Base-by-base conservation (phyloP, 2,888 invertebrate species). In the Agrenia bidenticulata region DNA sequence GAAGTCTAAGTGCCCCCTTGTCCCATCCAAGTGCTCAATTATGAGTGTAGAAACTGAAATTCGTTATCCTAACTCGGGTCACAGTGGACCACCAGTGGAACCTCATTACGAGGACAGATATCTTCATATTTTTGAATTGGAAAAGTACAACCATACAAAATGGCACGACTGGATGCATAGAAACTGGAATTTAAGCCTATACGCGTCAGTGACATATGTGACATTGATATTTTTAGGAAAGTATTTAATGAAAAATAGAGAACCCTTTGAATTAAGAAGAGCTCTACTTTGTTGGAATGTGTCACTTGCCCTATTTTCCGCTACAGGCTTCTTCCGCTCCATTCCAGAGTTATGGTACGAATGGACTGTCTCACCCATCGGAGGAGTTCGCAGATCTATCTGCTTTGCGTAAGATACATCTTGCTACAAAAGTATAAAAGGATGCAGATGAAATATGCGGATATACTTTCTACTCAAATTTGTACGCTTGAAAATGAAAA, bases 111-210 rank as follows among this genome's bases (percentile, higher is more conserved):
- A 69, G 17, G 66, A 66, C 24, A 56, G 63, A 37, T 71, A 71
- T 56, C 42, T 71, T 50, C 62, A 62, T 49, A 60, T 71, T 32
- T 71, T 62, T 45, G 59, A 62, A 53, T 68, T 66, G 39, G 71
- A 71, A 50, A 71, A 71, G 24, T 71, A 71, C 53, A 65, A 71
- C 45, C 71, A 71, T 27, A 63, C 56, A n/a, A 5, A 4, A 21
- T 57, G 56, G 56, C 69, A 71, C 37, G 66, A 66, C 23, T 71
- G 71, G 71, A 71, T 71, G 71, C 69, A 71, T 74, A 88, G 91
- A 77, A 92, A 98, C 81, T 98, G 97, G 97, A 92, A 92, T 67
- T 87, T 90, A 79, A 91, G 92, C 63, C 92, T 95, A 81, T 93
- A 94, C 78, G 89, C 89, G 79, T 86, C 90, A 70, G 92, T 90